phyloP scores from a whole-genome alignment of 2,113 vertebrate genomes.

The Galemys pyrenaicus region DNA sequence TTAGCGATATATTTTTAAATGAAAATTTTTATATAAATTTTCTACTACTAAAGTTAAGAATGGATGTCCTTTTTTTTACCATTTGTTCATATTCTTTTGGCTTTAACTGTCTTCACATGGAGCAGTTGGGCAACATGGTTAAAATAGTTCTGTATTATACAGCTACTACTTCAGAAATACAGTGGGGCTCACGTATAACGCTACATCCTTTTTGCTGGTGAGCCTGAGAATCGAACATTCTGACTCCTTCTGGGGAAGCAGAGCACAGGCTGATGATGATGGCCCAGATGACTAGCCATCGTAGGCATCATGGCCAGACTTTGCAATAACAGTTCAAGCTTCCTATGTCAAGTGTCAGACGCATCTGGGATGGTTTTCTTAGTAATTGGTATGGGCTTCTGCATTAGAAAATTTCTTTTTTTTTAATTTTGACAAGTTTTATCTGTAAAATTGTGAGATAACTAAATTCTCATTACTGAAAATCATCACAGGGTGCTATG shows the following conservation, averaged over 20 bases:
- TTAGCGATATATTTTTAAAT: conserved; percentile 76
- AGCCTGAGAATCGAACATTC: neutral
- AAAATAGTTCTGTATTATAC: neutral
- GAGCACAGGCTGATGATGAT: neutral
- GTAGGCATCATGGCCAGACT: neutral
- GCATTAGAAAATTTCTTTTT: neutral
- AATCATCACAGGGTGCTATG: neutral
- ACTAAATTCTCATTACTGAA: conserved; percentile 13
- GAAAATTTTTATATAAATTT: conserved; percentile 70
- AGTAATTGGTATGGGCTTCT: neutral
- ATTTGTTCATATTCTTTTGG: neutral
- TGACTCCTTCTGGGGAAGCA: neutral
- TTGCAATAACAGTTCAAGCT: neutral
- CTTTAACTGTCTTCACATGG: neutral
- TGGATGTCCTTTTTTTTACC: neutral
- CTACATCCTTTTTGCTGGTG: neutral
- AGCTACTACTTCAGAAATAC: conserved; percentile 9
- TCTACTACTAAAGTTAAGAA: conserved; percentile 55
- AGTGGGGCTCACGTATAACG: neutral
- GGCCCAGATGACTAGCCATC: neutral
- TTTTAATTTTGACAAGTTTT: neutral
- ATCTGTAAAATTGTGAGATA: neutral
- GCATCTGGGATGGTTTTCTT: neutral
- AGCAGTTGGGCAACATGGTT: neutral
- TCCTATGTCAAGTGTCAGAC: neutral